Base-by-base conservation (phyloP, 37 sponge, comb jelly and placozoan genomes). In the Mnemiopsis leidyi region DNA sequence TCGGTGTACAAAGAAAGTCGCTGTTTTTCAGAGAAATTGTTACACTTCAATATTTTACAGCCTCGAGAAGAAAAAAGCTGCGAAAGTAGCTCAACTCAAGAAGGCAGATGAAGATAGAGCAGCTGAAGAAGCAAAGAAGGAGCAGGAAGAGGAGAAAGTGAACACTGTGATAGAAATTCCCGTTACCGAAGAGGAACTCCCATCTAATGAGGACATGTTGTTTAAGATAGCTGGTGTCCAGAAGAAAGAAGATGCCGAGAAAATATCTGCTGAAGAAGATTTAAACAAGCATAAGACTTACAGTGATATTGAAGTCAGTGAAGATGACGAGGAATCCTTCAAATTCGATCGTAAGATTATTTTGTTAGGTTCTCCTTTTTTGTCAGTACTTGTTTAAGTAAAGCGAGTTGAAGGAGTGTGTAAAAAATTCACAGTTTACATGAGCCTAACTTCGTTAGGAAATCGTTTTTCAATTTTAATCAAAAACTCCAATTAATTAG, bases 271-370 rank as follows among this genome's bases (percentile, higher is more conserved):
- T 69, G 24, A 28, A 69, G 73, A 69, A 69, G 29, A 16, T 23
- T 18, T 61, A 18, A 25, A 28, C 28, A 69, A 69, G 21, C 28
- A 5, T 28, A 25, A 69, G 21, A n/a, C 73, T 25, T 69, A 69
- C 73, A 69, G 73, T 69, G 28, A 69, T 25, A 25, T 69, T 5
- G 73, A 69, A 69, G 73, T 69, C 2, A 69, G 73, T 25, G 73
- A 69, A 20, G 73, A 69, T 69, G 73, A 69, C 2, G 73, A 69
- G 24, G 73, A 69, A 16, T 69, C 29, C n/a, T 69, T 69, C 73
- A 5, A 69, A 3, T 69, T 69, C n/a, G 73, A 69, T 3, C 30
- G 61, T 48, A 13, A 48, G 61, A 48, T n/a, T n/a, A n/a, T n/a
- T n/a, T n/a, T n/a, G n/a, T n/a, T n/a, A n/a, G n/a, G n/a, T n/a